Conservation (phyloP, 2,888 invertebrate species). For the Pristionchus fissidentatus region DNA sequence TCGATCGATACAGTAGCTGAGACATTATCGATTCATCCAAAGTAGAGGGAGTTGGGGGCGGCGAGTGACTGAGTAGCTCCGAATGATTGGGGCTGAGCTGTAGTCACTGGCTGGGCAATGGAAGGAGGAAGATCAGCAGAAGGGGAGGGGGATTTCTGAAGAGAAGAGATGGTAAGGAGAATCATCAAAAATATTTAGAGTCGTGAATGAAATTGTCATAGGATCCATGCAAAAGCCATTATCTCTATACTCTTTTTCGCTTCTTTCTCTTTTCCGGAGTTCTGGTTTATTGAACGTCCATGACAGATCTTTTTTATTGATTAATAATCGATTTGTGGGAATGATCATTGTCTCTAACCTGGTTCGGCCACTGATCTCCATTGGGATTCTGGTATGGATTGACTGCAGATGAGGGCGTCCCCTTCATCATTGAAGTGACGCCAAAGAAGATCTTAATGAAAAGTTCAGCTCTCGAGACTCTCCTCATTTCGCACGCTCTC, state of each 20-base stretch:
- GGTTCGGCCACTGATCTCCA: conserved; percentile 1
- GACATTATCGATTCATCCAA: conserved; percentile 12
- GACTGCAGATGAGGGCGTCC: not conserved
- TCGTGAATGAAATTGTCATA: no score
- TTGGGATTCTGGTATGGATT: not conserved
- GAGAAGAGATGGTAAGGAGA: no score
- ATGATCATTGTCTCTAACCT: not conserved
- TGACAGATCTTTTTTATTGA: no score
- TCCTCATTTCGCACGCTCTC: no score
- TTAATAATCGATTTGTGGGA: no score
- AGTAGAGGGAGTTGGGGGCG: not conserved
- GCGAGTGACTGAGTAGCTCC: not conserved
- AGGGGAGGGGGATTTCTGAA: not conserved
- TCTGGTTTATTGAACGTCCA: no score
- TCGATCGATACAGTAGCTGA: no score
- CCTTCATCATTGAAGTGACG: conserved; percentile 13
- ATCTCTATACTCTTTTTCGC: no score
- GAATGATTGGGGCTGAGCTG: conserved; percentile 36
- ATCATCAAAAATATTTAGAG: no score
- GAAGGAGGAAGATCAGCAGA: conserved; percentile 41
- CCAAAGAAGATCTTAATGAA: not conserved
- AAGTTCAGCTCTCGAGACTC: no score
- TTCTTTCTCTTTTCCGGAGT: no score
- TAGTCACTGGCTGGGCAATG: conserved; percentile 17
- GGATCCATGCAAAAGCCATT: no score